Evolutionary conservation across 2,888 invertebrate genomes (phyloP), one percentile per base, ranked within the genome.

Genomic region (Eupithecia pulchellata): DNA sequence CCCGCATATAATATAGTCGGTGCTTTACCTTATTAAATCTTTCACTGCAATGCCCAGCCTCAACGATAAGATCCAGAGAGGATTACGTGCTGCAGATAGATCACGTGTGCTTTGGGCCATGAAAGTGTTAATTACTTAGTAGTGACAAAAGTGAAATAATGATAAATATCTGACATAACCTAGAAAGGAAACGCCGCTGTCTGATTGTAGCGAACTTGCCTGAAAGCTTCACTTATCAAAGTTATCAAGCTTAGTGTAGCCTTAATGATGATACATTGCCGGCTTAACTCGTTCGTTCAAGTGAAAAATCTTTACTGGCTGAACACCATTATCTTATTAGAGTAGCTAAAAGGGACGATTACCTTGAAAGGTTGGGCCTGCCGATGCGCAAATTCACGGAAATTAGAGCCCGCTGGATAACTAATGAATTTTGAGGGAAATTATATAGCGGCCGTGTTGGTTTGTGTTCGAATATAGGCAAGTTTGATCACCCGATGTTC

Each of bases 251-350:
- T 65, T 68, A 65, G 30, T 57, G 27, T 17, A 34, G 65, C 47
- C 58, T 60, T 58, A 69, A 69, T 47, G 63, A 72, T 66, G 68
- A 72, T 69, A 68, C 55, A 72, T 68, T 68, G 30, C 64, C n/a
- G 61, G 42, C 25, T 65, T 52, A 67, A 57, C 42, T 42, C 58
- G 42, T 47, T 57, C 17, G 11, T 71, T 60, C 29, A 36, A 9
- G n/a, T 52, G 52, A 52, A 60, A 70, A 66, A 47, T 63, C 11
- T 9, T 66, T 60, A 6, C 25, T 27, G 58, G 47, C 47, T 29
- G 20, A 39, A 9, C 13, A 29, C 29, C 29, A 60, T 36, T 70
- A 66, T 63, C 57, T 29, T 63, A 65, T 62, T 62, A 39, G 36
- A 29, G 64, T 32, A 52, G 32, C 42, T 47, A 52, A 64, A 58